Conservation (phyloP, 2,797 vertebrate species). For the Neostethus bicornis region DNA sequence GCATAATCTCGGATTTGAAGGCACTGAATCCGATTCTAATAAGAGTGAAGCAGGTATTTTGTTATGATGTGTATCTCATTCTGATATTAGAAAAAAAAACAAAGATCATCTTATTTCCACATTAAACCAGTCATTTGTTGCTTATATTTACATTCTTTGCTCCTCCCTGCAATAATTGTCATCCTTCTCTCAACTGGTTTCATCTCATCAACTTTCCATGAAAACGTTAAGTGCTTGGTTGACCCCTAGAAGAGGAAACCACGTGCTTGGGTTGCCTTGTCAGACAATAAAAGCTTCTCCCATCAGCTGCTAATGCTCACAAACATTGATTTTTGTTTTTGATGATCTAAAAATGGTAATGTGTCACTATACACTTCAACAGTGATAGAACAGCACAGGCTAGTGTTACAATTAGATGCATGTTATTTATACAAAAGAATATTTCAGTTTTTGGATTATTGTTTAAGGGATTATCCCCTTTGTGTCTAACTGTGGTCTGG, state of each 20-base stretch:
- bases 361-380: slow-evolving; percentile 15
- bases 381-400: slow-evolving; percentile 6
- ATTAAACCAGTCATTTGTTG: background rate
- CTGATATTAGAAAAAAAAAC: background rate
- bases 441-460: no score
- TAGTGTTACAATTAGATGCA: background rate
- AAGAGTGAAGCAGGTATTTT: no score
- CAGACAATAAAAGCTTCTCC: slow-evolving; percentile 19
- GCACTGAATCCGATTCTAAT: no score
- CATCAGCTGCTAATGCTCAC: slow-evolving; percentile 26
- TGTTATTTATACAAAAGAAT: no score
- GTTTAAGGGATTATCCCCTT: slow-evolving; percentile 54
- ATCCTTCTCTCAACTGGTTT: slow-evolving; percentile 38
- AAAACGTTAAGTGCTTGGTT: slow-evolving; percentile 9
- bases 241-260: slow-evolving; percentile 1
- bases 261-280: slow-evolving; percentile 17
- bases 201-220: slow-evolving; percentile 44
- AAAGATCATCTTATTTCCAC: no score
- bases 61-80: no score
- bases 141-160: background rate
- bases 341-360: slow-evolving; percentile 40
- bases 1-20: no score
- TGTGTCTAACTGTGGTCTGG: slow-evolving; percentile 35
- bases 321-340: slow-evolving; percentile 54
- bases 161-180: slow-evolving; percentile 13